phyloP scores from a whole-genome alignment of 2,888 invertebrate species.

The Pomacea canaliculata region DNA sequence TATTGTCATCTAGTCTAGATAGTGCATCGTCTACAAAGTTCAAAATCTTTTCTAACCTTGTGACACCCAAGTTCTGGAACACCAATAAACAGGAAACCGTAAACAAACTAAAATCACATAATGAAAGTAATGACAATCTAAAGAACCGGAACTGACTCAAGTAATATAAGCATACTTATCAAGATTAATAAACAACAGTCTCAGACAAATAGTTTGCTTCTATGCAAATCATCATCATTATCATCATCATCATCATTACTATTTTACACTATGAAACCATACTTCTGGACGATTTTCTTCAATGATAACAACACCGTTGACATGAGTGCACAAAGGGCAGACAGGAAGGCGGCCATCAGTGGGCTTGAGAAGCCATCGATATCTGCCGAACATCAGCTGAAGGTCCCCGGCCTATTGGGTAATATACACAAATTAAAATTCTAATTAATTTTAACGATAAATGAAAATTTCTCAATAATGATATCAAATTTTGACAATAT shows the following conservation, averaged over 20 bases:
- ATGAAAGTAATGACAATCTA: too few relatives aligned
- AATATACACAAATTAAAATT: background rate
- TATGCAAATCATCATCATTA: too few relatives aligned
- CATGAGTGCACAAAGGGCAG: conserved; percentile 13
- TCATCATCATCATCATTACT: too few relatives aligned
- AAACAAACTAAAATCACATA: too few relatives aligned
- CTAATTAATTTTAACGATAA: background rate
- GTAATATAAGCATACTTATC: too few relatives aligned
- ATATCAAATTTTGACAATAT: too few relatives aligned
- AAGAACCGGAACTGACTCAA: too few relatives aligned
- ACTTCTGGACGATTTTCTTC: conserved; percentile 22
- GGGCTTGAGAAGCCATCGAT: conserved; percentile 36
- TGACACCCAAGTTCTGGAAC: conserved; percentile 18
- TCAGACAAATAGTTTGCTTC: too few relatives aligned
- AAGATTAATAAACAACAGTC: too few relatives aligned
- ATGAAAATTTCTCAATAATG: too few relatives aligned
- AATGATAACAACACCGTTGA: conserved; percentile 27
- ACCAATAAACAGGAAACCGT: too few relatives aligned
- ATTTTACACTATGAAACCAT: too few relatives aligned
- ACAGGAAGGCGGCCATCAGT: conserved; percentile 25
- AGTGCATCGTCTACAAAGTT: conserved; percentile 8
- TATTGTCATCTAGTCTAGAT: background rate
- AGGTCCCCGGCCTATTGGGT: conserved; percentile 26
- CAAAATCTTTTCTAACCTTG: conserved; percentile 18
- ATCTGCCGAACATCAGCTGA: conserved; percentile 32